Base-by-base conservation (phyloP, 2,113 vertebrate genomes). In the Scolopax mira region DNA sequence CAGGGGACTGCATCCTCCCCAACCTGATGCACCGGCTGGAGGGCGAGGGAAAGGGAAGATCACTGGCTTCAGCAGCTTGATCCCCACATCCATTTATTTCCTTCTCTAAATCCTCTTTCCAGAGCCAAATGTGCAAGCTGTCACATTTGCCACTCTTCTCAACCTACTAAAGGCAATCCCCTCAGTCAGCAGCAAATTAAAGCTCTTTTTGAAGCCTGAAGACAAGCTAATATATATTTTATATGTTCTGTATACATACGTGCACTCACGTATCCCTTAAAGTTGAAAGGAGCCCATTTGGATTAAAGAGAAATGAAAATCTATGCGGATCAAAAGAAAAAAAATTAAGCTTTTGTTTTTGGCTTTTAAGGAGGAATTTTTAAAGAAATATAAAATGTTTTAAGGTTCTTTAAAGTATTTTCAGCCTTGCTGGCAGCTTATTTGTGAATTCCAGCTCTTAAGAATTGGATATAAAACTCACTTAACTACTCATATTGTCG, bases 211-310 rank as follows among this genome's bases (percentile, higher is more conserved):
- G 73, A 94, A 91, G 81, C 54, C 71, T 90, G 60, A 27, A 94
- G 96, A 85, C n/a, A 84, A 79, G 73, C 77, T 95, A 46, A 94
- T 96, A 90, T 89, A 94, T 95, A 92, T 96, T 94, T 95, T 12
- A 80, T 94, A 55, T 61, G 24, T 85, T 85, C 86, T 64, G 57
- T 93, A 54, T 81, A 70, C 67, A 39, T 87, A 75, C 54, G 21
- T 49, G 28, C 11, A 28, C 33, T 84, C 25, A 3, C 44, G 70
- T 75, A 82, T 84, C 74, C 70, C 89, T 96, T 88, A 85, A 74
- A 94, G 81, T 65, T 85, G 88, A 94, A 84, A 73, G 81, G 44
- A 86, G 8, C 17, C 58, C 18, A 58, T 89, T 82, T 89, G 60
- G 94, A 78, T 79, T 89, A 75, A 73, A 89, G 65, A 69, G 41